These are phyloP conservation scores for Dendrophyllia cribrosa DNA, from an alignment of 64 coral and sea anemone species.

Conservation along the genomic window DNA sequence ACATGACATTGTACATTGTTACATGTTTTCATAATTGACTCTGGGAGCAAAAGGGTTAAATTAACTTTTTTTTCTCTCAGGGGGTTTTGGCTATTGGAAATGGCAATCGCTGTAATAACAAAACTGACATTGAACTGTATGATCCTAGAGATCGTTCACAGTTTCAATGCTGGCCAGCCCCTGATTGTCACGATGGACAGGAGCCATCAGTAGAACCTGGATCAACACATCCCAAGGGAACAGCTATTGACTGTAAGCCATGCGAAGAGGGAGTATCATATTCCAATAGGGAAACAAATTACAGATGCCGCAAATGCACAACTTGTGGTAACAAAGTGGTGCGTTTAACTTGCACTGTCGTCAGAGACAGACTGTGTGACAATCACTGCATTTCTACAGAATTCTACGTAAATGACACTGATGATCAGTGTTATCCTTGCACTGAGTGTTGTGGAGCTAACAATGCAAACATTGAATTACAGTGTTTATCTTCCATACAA, in stretches of 20 bases:
- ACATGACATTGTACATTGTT: too few relatives aligned
- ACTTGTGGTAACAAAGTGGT: neutral
- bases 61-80: too few relatives aligned
- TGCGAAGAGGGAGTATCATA: neutral
- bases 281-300: neutral
- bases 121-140: neutral
- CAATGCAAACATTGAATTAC: neutral
- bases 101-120: neutral
- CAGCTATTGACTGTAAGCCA: neutral
- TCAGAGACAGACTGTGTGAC: neutral
- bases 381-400: neutral
- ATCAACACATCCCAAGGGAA: neutral
- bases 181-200: slow-evolving; percentile 2
- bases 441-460: slow-evolving; percentile 1
- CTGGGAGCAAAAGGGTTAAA: too few relatives aligned
- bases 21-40: too few relatives aligned
- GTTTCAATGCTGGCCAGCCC: neutral
- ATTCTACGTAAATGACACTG: slow-evolving; percentile 12
- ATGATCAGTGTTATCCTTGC: neutral
- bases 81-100: neutral
- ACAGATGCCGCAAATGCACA: neutral
- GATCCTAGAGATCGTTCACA: neutral
- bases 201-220: slow-evolving; percentile 2
- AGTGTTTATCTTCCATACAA: neutral
- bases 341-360: neutral